Percentiles rank a stretch among this genome's conserved stretches.
Conservation (phyloP, 2,113 vertebrate species). For the Verasper variegatus region DNA sequence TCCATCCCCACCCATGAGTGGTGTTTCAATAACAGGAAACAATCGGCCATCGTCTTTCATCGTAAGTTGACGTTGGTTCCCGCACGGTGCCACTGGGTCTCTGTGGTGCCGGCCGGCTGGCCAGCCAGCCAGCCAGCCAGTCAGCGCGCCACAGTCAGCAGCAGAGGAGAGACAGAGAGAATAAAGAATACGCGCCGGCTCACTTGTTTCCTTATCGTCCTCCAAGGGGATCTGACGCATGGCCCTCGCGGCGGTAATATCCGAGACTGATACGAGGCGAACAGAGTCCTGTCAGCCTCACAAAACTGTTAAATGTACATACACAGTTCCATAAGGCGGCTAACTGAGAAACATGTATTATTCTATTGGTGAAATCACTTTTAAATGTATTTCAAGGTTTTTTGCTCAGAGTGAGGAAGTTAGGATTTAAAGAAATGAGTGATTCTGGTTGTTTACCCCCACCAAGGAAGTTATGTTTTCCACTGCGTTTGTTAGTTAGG, state of each 20-base stretch:
- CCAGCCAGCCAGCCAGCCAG: neutral
- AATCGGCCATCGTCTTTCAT: constrained; percentile 78
- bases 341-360: no score
- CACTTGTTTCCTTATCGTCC: constrained; percentile 75
- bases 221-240: constrained; percentile 66
- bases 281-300: constrained; percentile 14
- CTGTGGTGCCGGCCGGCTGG: constrained; percentile 64
- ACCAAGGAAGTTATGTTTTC: no score
- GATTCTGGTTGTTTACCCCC: no score
- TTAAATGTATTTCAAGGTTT: constrained; percentile 13
- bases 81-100: constrained; percentile 76
- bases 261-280: constrained; percentile 33
- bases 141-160: constrained; percentile 42
- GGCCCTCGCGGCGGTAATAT: constrained; percentile 52
- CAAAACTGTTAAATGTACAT: no score
- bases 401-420: constrained; percentile 1
- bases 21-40: constrained; percentile 85
- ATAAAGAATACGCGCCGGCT: constrained; percentile 52
- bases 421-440: constrained; percentile 17
- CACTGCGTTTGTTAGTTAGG: no score
- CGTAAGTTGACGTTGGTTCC: constrained; percentile 70
- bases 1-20: constrained; percentile 49
- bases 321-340: no score
- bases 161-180: constrained; percentile 29
- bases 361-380: constrained; percentile 13